Conservation (phyloP, 2,797 vertebrate species). For the Enteromius radiatus region DNA sequence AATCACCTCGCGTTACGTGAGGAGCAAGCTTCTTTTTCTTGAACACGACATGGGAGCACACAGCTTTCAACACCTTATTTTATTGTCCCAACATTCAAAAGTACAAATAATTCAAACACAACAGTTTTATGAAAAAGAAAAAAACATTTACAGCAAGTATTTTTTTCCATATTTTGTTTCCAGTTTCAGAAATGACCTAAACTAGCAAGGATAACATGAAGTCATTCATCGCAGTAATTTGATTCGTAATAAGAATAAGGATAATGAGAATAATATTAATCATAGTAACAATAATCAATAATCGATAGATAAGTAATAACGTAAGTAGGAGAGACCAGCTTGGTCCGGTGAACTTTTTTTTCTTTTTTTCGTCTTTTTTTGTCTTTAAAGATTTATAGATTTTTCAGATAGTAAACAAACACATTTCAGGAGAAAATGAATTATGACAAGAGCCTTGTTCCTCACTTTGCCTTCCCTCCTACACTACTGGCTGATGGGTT, state of each 20-base stretch:
- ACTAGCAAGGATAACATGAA: constrained; percentile 99
- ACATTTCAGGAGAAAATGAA: constrained; percentile 96
- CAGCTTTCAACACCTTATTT: constrained; percentile 99
- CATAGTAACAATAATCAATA: constrained; percentile 86
- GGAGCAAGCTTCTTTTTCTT: not conserved
- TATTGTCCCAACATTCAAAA: constrained; percentile 99
- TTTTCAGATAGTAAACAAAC: constrained; percentile 96
- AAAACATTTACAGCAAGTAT: constrained; percentile 98
- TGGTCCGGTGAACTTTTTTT: constrained; percentile 90
- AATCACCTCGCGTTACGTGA: not conserved
- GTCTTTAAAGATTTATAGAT: constrained; percentile 87
- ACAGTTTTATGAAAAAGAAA: constrained; percentile 96
- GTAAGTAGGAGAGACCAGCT: constrained; percentile 96
- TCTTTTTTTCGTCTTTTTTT: constrained; percentile 67
- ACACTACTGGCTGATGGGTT: constrained; percentile 86
- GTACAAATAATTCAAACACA: constrained; percentile 99
- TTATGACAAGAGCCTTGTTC: constrained; percentile 93
- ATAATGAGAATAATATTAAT: constrained; percentile 88
- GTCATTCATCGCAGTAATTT: constrained; percentile 96
- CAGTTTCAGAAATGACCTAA: constrained; percentile 99
- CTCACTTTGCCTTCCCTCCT: constrained; percentile 93
- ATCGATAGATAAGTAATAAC: constrained; percentile 86
- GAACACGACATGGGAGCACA: constrained; percentile 73
- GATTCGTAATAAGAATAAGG: constrained; percentile 89
- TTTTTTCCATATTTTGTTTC: constrained; percentile 85